Base-by-base conservation (phyloP, 1,140 invertebrate species). In the Drosophila trapezifrons region DNA sequence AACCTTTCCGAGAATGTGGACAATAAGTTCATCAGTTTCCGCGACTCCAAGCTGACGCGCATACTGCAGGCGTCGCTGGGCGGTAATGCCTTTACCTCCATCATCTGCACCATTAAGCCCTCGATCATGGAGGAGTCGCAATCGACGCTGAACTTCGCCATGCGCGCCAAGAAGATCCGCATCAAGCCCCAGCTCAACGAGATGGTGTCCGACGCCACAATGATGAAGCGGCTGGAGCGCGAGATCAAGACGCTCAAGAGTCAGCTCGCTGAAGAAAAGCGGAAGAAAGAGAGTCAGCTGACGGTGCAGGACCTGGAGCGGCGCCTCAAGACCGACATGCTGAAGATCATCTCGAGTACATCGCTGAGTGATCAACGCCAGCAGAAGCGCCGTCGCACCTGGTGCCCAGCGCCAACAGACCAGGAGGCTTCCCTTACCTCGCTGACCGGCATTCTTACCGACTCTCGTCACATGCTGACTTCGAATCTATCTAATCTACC, bases 71-170 rank as follows among this genome's bases (percentile, higher is more conserved):
- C 95, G 59, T 97, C 97, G 0, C 92, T 98, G 4, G 97, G 97
- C 25, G 97, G 97, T 0, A 98, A 98, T 92, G 95, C 97, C 0
- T 95, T 96, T 83, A 98, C 97, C 0, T 94, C 95, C 18, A 97
- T 98, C 52, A 96, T 98, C 45, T 97, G 96, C 75, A 95, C 96
- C 0, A 93, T 97, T 8, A 97, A 96, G 1, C 95, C 96, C 1
- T 95, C 95, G 0, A 94, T 94, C 10, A 71, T 95, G 10, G 96
- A 97, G 15, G 96, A 97, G 92, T 97, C 96, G 2, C 92, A 94
- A 20, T 96, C 95, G 1, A 97, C 96, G 2, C 92, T 97, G 27
- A 94, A 94, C 78, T 96, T 96, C 79, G 95, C 95, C 5, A 94
- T 94, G 58, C 92, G 95, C 67, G 96, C 96, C 0, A 96, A 96